These are phyloP conservation scores for Desmophyllum pertusum DNA, from an alignment of 92 coral and sea anemone species.

Conservation along the genomic window DNA sequence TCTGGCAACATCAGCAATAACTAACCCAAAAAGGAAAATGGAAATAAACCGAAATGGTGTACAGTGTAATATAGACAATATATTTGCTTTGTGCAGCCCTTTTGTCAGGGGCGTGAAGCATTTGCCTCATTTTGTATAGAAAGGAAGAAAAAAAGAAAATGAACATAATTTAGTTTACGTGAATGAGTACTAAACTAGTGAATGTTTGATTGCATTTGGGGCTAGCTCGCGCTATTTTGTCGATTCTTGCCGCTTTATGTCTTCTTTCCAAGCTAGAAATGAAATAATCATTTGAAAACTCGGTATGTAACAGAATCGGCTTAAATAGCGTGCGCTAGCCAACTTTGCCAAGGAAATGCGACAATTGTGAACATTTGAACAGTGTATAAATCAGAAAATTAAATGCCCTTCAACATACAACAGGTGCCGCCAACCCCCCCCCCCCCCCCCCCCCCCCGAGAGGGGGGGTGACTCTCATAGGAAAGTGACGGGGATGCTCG, in stretches of 20 bases:
- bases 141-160: not conserved
- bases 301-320: not conserved
- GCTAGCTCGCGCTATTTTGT: not conserved
- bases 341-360: not conserved
- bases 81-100: conserved; percentile 20
- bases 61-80: not conserved
- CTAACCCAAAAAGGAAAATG: not conserved
- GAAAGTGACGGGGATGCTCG: too few relatives aligned
- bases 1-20: not conserved
- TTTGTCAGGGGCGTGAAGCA: not conserved
- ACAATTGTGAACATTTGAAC: not conserved
- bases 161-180: not conserved
- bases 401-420: not conserved
- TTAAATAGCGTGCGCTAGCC: not conserved
- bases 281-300: not conserved
- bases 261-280: not conserved
- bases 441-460: too few relatives aligned
- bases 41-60: not conserved
- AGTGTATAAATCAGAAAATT: not conserved
- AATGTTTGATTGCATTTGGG: not conserved
- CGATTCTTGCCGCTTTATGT: not conserved
- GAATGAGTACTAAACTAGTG: not conserved
- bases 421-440: not conserved
- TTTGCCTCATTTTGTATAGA: conserved; percentile 21
- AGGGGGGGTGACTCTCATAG: too few relatives aligned